Evolutionary conservation across 2,797 vertebrate species (phyloP).

Genomic region (Melanogrammus aeglefinus): DNA sequence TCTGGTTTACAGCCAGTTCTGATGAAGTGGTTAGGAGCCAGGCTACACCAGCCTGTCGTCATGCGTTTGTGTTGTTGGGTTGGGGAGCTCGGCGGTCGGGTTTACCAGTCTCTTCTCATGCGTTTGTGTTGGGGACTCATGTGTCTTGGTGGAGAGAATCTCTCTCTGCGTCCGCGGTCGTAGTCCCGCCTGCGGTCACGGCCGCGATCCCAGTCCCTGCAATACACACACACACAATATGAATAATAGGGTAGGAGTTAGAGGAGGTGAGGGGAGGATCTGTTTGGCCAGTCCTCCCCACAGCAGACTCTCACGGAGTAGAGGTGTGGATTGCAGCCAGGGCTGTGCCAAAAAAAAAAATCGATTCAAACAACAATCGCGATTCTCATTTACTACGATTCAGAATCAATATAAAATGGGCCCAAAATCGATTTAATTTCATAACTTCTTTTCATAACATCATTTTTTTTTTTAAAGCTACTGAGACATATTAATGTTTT

Average conservation of each 20-base stretch:
- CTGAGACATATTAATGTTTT: too few relatives aligned
- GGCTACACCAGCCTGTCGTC: constrained; percentile 81
- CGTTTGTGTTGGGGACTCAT: constrained; percentile 85
- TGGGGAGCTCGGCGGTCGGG: background rate
- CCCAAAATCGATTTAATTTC: too few relatives aligned
- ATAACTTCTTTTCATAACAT: too few relatives aligned
- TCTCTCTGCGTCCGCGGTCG: constrained; percentile 78
- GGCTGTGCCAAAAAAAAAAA: too few relatives aligned
- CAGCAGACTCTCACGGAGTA: background rate
- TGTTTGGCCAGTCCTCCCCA: constrained; percentile 82
- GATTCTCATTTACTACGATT: too few relatives aligned
- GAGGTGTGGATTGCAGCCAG: too few relatives aligned
- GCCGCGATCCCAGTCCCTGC: constrained; percentile 83
- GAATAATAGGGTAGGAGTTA: background rate
- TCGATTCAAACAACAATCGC: too few relatives aligned
- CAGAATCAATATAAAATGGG: too few relatives aligned
- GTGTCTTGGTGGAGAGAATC: constrained; percentile 81
- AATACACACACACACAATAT: constrained; percentile 12
- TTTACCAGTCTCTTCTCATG: constrained; percentile 83
- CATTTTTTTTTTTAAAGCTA: too few relatives aligned
- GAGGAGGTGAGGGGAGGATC: constrained; percentile 34
- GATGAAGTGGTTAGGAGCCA: background rate
- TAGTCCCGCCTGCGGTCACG: constrained; percentile 83
- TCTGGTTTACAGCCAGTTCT: too few relatives aligned
- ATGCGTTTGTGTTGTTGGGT: constrained; percentile 79